Evolutionary conservation across 2,888 invertebrate species (phyloP).

Genomic region (Leptarthrus brevirostris): DNA sequence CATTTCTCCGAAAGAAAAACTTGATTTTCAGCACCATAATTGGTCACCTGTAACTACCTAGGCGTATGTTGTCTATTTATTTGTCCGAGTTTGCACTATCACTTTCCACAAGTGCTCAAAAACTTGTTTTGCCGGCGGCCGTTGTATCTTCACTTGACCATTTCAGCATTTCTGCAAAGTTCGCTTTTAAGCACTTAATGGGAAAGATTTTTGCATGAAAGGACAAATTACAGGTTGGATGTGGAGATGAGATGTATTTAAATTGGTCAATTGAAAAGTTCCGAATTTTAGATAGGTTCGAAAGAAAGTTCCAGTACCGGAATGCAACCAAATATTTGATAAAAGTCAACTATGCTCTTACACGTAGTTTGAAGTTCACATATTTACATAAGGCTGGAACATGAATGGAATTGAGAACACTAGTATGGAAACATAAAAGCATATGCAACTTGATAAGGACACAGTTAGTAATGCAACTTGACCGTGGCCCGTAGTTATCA

Average conservation of each 20-base stretch:
- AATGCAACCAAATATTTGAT: too few species aligned
- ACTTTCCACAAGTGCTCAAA: slow-evolving; percentile 22
- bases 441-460: not conserved
- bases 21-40: slow-evolving; percentile 5
- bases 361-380: too few species aligned
- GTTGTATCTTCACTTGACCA: slow-evolving; percentile 8
- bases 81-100: slow-evolving; percentile 22
- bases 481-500: slow-evolving; percentile 10
- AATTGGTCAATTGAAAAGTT: too few species aligned
- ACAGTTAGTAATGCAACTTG: not conserved
- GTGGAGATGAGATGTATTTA: not conserved
- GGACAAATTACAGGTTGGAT: not conserved
- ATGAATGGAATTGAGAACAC: not conserved
- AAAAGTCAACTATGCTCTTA: too few species aligned
- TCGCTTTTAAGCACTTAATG: not conserved
- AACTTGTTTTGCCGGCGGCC: slow-evolving; percentile 13
- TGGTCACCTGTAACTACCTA: not conserved
- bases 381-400: too few species aligned
- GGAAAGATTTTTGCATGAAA: not conserved
- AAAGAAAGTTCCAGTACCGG: too few species aligned
- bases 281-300: too few species aligned
- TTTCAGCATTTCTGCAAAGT: slow-evolving; percentile 14
- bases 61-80: not conserved
- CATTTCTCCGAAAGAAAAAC: slow-evolving; percentile 5
- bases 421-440: not conserved